Conservation (phyloP, 1,140 invertebrate species). For the Contarinia nasturtii region DNA sequence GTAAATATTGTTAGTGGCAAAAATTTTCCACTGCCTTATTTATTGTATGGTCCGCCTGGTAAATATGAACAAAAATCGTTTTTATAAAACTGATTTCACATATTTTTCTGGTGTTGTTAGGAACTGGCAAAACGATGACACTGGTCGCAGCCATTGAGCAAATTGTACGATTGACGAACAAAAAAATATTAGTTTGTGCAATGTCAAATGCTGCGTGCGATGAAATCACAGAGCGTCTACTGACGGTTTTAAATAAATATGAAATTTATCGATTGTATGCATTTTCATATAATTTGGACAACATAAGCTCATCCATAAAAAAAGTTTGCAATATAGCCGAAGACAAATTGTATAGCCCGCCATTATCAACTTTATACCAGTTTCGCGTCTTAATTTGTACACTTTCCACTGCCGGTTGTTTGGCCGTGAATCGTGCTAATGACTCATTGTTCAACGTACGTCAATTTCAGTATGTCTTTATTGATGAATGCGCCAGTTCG, state of each 20-base stretch:
- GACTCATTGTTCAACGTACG: slow-evolving; percentile 30
- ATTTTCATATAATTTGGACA: slow-evolving; percentile 14
- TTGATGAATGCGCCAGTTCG: slow-evolving; percentile 74
- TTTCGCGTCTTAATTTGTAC: slow-evolving; percentile 17
- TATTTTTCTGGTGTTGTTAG: slow-evolving; percentile 51
- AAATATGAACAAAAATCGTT: too few species aligned
- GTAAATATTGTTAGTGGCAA: too few species aligned
- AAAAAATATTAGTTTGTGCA: slow-evolving; percentile 42
- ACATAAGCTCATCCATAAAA: slow-evolving; percentile 5
- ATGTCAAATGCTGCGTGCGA: slow-evolving; percentile 64
- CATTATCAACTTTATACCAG: slow-evolving; percentile 14
- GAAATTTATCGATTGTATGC: slow-evolving; percentile 27
- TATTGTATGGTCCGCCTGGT: background rate
- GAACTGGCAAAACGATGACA: slow-evolving; percentile 63
- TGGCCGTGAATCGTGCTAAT: slow-evolving; percentile 38
- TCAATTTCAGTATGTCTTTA: slow-evolving; percentile 60
- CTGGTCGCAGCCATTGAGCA: slow-evolving; percentile 47
- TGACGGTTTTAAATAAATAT: slow-evolving; percentile 10
- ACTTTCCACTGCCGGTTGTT: slow-evolving; percentile 27
- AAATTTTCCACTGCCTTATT: too few species aligned
- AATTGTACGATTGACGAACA: slow-evolving; percentile 22
- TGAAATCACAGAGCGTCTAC: slow-evolving; percentile 37
- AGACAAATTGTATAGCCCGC: slow-evolving; percentile 12
- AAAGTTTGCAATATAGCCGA: slow-evolving; percentile 18
- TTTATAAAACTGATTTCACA: background rate